Evolutionary conservation across 2,888 invertebrate genomes (phyloP).

Genomic region (Diaperis boleti): DNA sequence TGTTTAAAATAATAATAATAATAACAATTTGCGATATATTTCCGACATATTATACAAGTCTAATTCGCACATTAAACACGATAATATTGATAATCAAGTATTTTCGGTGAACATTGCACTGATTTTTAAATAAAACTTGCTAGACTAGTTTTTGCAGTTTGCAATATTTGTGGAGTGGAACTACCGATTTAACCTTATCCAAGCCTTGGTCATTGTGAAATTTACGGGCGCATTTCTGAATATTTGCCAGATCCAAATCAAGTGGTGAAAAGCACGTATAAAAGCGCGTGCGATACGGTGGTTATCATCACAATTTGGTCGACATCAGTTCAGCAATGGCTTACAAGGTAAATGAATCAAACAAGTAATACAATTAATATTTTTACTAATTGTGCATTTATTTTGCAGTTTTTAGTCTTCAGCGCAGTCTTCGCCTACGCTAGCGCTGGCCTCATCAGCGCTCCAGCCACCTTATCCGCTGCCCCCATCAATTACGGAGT

Average conservation of each 20-base stretch:
- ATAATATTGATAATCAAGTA: no score
- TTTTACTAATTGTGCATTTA: slow-evolving; percentile 13
- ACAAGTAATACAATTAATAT: background rate
- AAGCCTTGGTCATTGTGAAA: slow-evolving; percentile 41
- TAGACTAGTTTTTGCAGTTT: no score
- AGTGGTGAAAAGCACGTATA: slow-evolving; percentile 31
- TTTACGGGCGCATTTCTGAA: slow-evolving; percentile 29
- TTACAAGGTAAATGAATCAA: slow-evolving; percentile 27
- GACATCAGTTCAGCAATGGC: slow-evolving; percentile 33
- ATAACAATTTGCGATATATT: no score
- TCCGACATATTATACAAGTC: no score
- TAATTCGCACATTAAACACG: no score
- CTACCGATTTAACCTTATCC: slow-evolving; percentile 38
- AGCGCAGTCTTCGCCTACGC: slow-evolving; percentile 53
- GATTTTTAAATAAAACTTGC: no score
- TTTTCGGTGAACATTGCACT: no score
- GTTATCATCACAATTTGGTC: slow-evolving; percentile 30
- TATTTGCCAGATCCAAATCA: slow-evolving; percentile 16
- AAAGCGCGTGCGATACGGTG: slow-evolving; percentile 11
- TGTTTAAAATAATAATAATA: no score
- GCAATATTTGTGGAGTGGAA: slow-evolving; percentile 19
- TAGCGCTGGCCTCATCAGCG: slow-evolving; percentile 46
- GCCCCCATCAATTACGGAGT: slow-evolving; percentile 42
- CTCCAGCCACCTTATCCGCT: slow-evolving; percentile 40
- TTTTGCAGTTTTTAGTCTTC: slow-evolving; percentile 52